These are phyloP conservation scores for Drosophila acutilabella DNA, from an alignment of 2,888 invertebrate genomes.

Conservation along the genomic window DNA sequence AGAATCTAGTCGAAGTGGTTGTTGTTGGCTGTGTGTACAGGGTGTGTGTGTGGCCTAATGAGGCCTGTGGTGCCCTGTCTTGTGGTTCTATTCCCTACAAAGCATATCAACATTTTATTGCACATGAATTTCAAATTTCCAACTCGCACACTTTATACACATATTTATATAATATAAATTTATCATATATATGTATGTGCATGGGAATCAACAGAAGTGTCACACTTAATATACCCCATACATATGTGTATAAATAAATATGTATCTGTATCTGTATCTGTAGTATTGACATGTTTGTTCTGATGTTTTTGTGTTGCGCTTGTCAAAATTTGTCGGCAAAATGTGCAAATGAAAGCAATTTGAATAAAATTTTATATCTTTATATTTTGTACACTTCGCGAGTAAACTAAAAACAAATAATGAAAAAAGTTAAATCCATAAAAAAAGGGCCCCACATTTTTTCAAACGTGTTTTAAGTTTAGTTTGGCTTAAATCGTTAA, in stretches of 20 bases:
- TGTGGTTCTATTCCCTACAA: constrained; percentile 6
- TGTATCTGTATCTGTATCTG: constrained; percentile 1
- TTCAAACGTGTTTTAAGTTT: too few species aligned
- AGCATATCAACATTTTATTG: constrained; percentile 62
- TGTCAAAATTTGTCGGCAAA: constrained; percentile 47
- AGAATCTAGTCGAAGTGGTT: constrained; percentile 4
- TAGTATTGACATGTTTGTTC: constrained; percentile 17
- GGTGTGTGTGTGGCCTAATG: constrained; percentile 39
- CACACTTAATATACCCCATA: constrained; percentile 43
- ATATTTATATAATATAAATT: background rate
- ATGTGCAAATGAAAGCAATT: constrained; percentile 53
- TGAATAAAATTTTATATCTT: constrained; percentile 17
- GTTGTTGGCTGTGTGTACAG: too few species aligned
- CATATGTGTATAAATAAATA: constrained; percentile 3
- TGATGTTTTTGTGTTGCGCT: constrained; percentile 44
- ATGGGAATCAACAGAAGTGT: constrained; percentile 50
- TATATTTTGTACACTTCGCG: background rate
- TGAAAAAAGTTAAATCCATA: background rate
- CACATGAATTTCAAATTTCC: constrained; percentile 59
- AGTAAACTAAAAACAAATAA: constrained; percentile 7
- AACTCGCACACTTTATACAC: constrained; percentile 36
- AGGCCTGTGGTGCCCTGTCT: constrained; percentile 34
- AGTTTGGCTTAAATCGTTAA: too few species aligned
- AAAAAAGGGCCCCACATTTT: too few species aligned
- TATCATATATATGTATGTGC: constrained; percentile 5